Evolutionary conservation across 2,113 vertebrate genomes (phyloP).

Genomic region (Bagarius yarrelli): DNA sequence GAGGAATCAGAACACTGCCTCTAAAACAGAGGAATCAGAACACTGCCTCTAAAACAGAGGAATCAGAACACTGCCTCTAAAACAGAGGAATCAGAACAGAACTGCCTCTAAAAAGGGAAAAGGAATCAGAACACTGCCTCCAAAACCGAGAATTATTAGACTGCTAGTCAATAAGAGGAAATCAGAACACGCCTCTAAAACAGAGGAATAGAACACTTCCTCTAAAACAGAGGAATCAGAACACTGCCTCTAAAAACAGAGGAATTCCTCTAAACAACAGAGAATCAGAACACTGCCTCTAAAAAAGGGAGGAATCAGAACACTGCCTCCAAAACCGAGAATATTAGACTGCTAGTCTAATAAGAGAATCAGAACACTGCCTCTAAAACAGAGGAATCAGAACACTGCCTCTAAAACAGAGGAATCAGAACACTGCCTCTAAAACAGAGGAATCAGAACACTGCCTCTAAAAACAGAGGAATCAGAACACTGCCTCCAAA

Average conservation of each 20-base stretch:
- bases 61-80: neutral
- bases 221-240: neutral
- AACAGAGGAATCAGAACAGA: constrained; percentile 5
- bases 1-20: neutral
- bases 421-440: neutral
- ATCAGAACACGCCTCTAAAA: neutral
- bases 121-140: neutral
- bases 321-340: neutral
- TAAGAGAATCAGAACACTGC: neutral
- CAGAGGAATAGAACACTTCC: neutral
- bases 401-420: neutral
- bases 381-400: neutral
- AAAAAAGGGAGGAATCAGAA: neutral
- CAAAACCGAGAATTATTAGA: neutral
- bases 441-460: neutral
- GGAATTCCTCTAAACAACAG: neutral
- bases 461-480: neutral
- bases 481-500: neutral
- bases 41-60: neutral
- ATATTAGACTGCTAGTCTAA: too few relatives aligned
- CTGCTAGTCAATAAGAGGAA: too few relatives aligned
- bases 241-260: neutral
- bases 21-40: neutral
- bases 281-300: neutral
- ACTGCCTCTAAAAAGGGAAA: neutral